Percentiles rank a stretch among this genome's conserved stretches.
Conservation (phyloP, 2,113 vertebrate species). For the Chaetura pelagica region DNA sequence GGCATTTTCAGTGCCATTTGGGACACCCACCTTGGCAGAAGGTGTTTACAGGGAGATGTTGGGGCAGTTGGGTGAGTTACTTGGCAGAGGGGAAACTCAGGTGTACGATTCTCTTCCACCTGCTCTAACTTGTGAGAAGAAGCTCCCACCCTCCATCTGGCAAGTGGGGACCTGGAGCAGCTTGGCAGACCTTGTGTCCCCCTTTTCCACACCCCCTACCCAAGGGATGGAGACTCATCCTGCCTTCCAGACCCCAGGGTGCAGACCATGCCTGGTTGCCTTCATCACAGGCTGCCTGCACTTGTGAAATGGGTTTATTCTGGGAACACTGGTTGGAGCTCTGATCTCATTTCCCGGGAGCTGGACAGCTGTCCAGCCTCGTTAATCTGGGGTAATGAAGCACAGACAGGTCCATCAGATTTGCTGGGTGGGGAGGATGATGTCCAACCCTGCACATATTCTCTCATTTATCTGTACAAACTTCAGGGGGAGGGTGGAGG, state of each 20-base stretch:
- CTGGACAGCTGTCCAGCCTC: conserved; percentile 51
- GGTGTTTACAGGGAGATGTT: not conserved
- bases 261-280: accelerated
- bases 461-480: not conserved
- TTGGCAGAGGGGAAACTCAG: accelerated
- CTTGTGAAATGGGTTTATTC: conserved; percentile 7
- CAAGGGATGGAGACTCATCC: not conserved
- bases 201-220: not conserved
- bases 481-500: not conserved
- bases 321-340: not conserved
- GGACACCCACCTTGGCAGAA: too few relatives aligned
- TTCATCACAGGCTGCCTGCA: not conserved
- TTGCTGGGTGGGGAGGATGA: conserved; percentile 55
- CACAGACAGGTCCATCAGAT: conserved; percentile 51
- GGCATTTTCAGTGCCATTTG: not conserved
- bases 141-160: not conserved
- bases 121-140: accelerated
- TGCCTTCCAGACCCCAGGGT: not conserved
- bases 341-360: conserved; percentile 50
- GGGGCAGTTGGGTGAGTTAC: too few relatives aligned
- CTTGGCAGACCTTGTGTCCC: not conserved
- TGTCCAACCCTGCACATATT: conserved; percentile 11
- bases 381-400: conserved; percentile 57
- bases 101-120: not conserved
- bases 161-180: not conserved